Conservation (phyloP, 2,888 invertebrate genomes). For the Himalopsyche kuldschensis region DNA sequence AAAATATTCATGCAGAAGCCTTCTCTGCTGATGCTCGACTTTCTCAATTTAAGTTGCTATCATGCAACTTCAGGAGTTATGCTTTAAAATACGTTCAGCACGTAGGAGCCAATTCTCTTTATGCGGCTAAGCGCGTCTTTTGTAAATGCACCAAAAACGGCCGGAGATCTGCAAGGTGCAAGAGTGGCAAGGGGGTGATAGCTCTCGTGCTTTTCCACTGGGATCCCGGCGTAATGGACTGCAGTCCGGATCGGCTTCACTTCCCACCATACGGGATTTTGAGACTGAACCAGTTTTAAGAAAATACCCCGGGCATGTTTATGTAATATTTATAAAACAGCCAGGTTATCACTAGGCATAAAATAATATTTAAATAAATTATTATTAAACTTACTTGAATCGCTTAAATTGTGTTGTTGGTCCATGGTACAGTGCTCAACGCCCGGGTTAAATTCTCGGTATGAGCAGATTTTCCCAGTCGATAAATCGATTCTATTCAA, state of each 20-base stretch:
- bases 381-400: no score
- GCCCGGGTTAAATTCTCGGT: no score
- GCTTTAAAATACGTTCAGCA: background rate
- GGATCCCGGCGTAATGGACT: background rate
- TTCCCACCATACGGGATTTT: background rate
- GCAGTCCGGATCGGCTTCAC: background rate
- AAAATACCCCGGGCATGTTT: no score
- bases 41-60: background rate
- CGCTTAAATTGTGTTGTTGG: no score
- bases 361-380: no score
- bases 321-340: no score
- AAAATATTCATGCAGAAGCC: no score
- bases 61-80: background rate
- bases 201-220: background rate
- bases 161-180: background rate
- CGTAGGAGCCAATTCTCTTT: background rate
- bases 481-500: no score
- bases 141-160: background rate
- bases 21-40: background rate
- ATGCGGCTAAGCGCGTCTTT: background rate
- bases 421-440: no score
- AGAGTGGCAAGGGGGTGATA: background rate
- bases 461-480: no score
- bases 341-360: no score
- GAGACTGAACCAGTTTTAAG: background rate